Evolutionary conservation across 1,140 invertebrate genomes (phyloP), one percentile per base, ranked within the genome.

Genomic region (Thaumetopoea pityocampa): DNA sequence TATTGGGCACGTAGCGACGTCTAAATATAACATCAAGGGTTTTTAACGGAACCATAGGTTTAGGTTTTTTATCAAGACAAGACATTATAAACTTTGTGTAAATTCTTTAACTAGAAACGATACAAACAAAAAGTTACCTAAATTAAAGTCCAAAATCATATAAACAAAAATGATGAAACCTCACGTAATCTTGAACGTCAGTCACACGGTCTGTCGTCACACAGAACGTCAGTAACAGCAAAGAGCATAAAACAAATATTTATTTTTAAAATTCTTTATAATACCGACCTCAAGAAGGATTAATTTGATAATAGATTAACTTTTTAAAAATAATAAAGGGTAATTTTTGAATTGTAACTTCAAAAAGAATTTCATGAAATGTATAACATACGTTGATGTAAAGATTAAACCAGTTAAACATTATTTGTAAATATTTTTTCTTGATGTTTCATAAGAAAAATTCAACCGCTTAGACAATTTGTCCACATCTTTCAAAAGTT

Each of bases 401-500:
- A n/a, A n/a, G n/a, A n/a, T n/a, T n/a, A n/a, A n/a, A n/a, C n/a
- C 28, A 34, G 36, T 18, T 35, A 30, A 15, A 14, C 16, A 11
- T 34, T 27, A 45, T 30, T 51, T 24, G 12, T 44, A 17, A 4
- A 26, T 24, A 43, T 51, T 56, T 15, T 27, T 43, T 35, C 51
- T 54, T 10, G 59, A 28, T 4, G 87, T 86, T 49, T 88, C 85
- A 68, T 88, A 85, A 1, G 85, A 78, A 42, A 78, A 76, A 18
- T 83, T 85, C 37, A 89, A 61, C 20, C 79, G 74, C 43, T 72
- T 80, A 26, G 63, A 78, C 4, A 89, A 47, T 48, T 82, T 86
- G 43, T 88, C 85, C n/a, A 88, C 66, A 49, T 87, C 80, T 29
- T 83, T 71, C 5, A 90, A 83, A 65, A 90, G 81, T 48, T 78